phyloP scores from a whole-genome alignment of 2,113 vertebrate genomes.

The Carassius gibelio region DNA sequence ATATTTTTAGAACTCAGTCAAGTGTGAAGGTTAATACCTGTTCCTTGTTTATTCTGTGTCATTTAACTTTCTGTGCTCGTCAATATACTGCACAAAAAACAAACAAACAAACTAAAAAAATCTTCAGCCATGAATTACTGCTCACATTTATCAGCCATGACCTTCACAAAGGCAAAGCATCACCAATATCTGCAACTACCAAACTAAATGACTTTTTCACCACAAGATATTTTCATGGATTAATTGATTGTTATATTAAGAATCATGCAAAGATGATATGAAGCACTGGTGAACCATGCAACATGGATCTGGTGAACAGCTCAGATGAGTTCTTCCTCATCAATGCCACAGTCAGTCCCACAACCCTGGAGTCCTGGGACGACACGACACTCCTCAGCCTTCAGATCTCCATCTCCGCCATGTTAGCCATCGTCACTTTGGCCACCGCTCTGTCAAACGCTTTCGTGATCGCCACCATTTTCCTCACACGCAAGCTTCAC shows the following conservation, averaged over 20 bases:
- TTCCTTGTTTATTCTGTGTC: neutral
- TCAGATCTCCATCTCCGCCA: slow-evolving; percentile 81
- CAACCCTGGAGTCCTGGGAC: slow-evolving; percentile 70
- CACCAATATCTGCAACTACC: neutral
- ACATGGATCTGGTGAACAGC: slow-evolving; percentile 73
- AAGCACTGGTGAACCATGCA: slow-evolving; percentile 1
- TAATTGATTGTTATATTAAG: neutral
- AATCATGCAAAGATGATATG: slow-evolving; percentile 31
- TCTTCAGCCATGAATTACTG: slow-evolving; percentile 8
- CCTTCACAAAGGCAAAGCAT: slow-evolving; percentile 3
- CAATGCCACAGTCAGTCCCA: slow-evolving; percentile 75
- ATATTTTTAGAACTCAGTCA: neutral
- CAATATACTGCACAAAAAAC: neutral
- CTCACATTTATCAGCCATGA: slow-evolving; percentile 8
- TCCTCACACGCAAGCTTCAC: slow-evolving; percentile 90
- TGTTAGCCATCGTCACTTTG: slow-evolving; percentile 84
- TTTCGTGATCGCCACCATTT: slow-evolving; percentile 93
- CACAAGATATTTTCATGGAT: neutral
- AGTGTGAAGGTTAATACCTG: neutral
- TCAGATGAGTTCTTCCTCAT: slow-evolving; percentile 68
- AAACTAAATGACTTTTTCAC: neutral
- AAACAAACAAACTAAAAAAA: neutral
- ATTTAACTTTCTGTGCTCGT: neutral
- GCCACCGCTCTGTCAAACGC: slow-evolving; percentile 87
- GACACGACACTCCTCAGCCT: slow-evolving; percentile 75